Evolutionary conservation across 1,140 invertebrate species (phyloP).

Genomic region (Oryzaephilus surinamensis): DNA sequence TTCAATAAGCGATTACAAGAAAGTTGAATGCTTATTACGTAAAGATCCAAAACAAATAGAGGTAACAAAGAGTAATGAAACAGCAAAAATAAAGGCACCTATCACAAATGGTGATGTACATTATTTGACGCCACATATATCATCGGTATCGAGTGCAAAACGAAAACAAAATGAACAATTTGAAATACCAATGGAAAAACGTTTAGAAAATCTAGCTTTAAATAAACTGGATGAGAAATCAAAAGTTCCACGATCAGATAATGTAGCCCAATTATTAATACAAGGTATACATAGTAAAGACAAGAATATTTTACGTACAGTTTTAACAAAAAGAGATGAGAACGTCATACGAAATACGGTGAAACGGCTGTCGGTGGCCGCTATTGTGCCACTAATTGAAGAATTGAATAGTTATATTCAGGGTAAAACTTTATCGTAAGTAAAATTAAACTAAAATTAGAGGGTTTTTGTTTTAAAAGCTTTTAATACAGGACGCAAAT

Average conservation of each 20-base stretch:
- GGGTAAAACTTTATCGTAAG: slow-evolving; percentile 47
- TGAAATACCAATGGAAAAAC: slow-evolving; percentile 63
- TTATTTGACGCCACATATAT: slow-evolving; percentile 39
- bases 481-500: slow-evolving; percentile 49
- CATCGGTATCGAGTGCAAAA: slow-evolving; percentile 27
- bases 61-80: slow-evolving; percentile 35
- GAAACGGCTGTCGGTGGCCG: slow-evolving; percentile 48
- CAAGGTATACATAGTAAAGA: slow-evolving; percentile 72
- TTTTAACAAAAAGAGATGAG: slow-evolving; percentile 45
- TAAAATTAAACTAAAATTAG: slow-evolving; percentile 4
- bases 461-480: too few species aligned
- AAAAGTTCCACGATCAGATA: slow-evolving; percentile 45
- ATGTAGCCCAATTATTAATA: slow-evolving; percentile 61
- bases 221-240: slow-evolving; percentile 29
- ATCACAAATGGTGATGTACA: slow-evolving; percentile 38
- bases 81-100: slow-evolving; percentile 39
- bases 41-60: slow-evolving; percentile 35
- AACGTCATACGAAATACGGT: slow-evolving; percentile 49
- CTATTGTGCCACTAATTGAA: slow-evolving; percentile 47
- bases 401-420: slow-evolving; percentile 50
- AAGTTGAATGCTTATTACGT: slow-evolving; percentile 46
- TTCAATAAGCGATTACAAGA: slow-evolving; percentile 41
- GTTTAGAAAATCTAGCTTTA: slow-evolving; percentile 59
- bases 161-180: slow-evolving; percentile 39
- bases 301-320: slow-evolving; percentile 45